Base-by-base conservation (phyloP, 2,888 invertebrate species). In the Ophonus ardosiacus region DNA sequence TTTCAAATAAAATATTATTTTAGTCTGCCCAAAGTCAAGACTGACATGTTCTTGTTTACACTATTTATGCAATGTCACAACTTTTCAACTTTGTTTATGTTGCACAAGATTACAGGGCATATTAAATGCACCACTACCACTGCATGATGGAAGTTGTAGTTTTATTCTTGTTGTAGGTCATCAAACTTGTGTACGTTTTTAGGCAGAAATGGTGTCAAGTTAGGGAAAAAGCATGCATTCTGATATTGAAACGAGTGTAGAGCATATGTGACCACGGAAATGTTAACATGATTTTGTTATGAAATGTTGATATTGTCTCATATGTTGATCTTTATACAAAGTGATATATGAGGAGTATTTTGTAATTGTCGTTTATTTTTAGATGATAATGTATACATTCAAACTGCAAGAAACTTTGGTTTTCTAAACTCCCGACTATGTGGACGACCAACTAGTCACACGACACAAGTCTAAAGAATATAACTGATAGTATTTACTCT, bases 211-310 rank as follows among this genome's bases (percentile, higher is more conserved):
- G 68, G 68, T 68, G 68, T 68, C 68, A 68, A 31, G 40, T 38
- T 38, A 15, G 68, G 68, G 68, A 68, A 68, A 68, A 68, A 68
- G 31, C 40, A 31, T 31, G 31, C 31, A 31, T 5, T 5, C 31
- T 31, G 31, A 31, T 31, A 31, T 24, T 24, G 24, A 24, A 24
- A 21, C 40, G 68, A 40, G 38, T 68, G 68, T 40, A 10, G 68
- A 68, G 8, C 68, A 68, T 68, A 38, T 68, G 68, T 68, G 21
- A 65, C 18, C 6, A 65, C 5, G 63, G 15, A 68, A 68, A 68
- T 65, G 65, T 65, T 65, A 24, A 24, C 24, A 65, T 68, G 68
- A 68, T 68, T 63, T 40, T 68, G 68, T 68, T 68, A 38, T 68
- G 68, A 68, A 68, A 68, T 68, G 8, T 8, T 63, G 63, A 59